Percentiles rank a stretch among this genome's conserved stretches.
Evolutionary conservation across 2,888 invertebrate genomes (phyloP).

Genomic region (Stictocephala bisonia): DNA sequence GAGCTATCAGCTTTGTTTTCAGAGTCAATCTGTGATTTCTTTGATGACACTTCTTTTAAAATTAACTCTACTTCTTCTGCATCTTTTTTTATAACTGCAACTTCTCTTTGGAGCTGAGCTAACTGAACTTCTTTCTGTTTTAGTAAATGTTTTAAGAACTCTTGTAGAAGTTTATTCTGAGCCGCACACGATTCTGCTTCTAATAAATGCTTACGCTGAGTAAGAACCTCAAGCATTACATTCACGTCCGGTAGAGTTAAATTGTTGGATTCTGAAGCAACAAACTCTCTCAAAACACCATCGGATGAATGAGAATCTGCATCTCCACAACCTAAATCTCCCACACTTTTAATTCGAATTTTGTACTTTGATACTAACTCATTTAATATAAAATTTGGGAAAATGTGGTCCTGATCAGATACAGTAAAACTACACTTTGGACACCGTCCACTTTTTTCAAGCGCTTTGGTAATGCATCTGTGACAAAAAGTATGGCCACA

Average conservation of each 20-base stretch:
- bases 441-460: conserved; percentile 77
- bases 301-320: conserved; percentile 65
- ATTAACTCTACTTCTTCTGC: conserved; percentile 77
- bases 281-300: conserved; percentile 70
- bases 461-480: conserved; percentile 78
- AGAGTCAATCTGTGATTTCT: conserved; percentile 44
- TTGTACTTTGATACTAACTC: conserved; percentile 82
- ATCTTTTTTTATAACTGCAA: conserved; percentile 80
- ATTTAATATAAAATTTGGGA: conserved; percentile 88
- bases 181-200: conserved; percentile 84
- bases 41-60: conserved; percentile 63
- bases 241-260: conserved; percentile 84
- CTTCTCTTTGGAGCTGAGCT: conserved; percentile 75
- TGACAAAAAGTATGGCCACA: conserved; percentile 95
- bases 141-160: conserved; percentile 83
- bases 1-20: conserved; percentile 47
- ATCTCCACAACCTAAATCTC: conserved; percentile 50
- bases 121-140: conserved; percentile 77
- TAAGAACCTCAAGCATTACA: conserved; percentile 81
- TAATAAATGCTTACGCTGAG: conserved; percentile 80
- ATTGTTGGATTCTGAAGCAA: conserved; percentile 76
- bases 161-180: conserved; percentile 83
- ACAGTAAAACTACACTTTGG: conserved; percentile 85
- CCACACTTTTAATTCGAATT: conserved; percentile 56
- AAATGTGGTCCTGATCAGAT: conserved; percentile 77